These are phyloP conservation scores for Theocolax elegans DNA, from an alignment of 1,140 invertebrate genomes.

Conservation along the genomic window DNA sequence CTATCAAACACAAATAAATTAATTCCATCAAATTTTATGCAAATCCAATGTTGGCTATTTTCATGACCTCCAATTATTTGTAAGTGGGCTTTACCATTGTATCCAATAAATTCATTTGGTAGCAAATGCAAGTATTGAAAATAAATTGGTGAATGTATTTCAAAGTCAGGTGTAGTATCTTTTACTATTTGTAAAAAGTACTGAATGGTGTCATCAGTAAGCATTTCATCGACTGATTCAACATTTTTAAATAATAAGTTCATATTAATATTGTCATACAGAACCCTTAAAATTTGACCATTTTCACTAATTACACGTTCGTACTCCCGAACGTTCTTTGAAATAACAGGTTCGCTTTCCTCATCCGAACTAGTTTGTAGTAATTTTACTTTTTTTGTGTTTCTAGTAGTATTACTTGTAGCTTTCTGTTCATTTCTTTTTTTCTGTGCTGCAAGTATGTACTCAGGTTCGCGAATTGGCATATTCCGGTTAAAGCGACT, in stretches of 20 bases:
- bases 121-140: background rate
- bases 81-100: conserved; percentile 5
- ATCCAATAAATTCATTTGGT: background rate
- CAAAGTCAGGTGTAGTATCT: background rate
- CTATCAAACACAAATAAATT: conserved; percentile 26
- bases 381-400: background rate
- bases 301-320: background rate
- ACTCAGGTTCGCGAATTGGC: conserved; percentile 40
- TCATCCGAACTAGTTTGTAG: too few relatives aligned
- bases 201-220: background rate
- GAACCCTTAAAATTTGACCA: background rate
- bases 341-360: too few relatives aligned
- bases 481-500: conserved; percentile 37
- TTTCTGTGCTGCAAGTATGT: conserved; percentile 23
- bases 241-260: too few relatives aligned
- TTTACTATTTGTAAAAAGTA: background rate
- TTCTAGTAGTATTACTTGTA: background rate
- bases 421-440: background rate
- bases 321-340: too few relatives aligned
- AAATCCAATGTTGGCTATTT: conserved; percentile 23
- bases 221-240: background rate
- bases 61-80: conserved; percentile 29
- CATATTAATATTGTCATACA: background rate
- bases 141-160: background rate
- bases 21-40: conserved; percentile 26